Percentiles rank a stretch among this genome's conserved stretches.
phyloP scores from a whole-genome alignment of 2,888 invertebrate genomes.

The Temnothorax unifasciatus region DNA sequence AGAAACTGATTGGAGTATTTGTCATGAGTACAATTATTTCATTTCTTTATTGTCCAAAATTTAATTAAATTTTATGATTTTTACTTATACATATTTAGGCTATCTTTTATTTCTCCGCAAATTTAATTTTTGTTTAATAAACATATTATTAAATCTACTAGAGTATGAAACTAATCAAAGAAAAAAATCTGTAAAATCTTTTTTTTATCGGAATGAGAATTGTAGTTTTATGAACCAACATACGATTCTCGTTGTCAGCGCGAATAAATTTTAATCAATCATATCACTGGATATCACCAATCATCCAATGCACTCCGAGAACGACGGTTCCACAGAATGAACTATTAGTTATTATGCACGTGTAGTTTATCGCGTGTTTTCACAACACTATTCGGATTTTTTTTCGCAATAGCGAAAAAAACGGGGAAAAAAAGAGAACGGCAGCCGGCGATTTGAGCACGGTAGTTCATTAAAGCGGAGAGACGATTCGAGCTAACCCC shows the following conservation, averaged over 20 bases:
- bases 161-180: not conserved
- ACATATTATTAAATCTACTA: not conserved
- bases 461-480: conserved; percentile 77
- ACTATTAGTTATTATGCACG: not conserved
- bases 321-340: not conserved
- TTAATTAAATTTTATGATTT: not conserved
- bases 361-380: conserved; percentile 21
- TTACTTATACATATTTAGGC: not conserved
- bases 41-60: not conserved
- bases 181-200: not conserved
- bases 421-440: conserved; percentile 13
- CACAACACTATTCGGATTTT: conserved; percentile 25
- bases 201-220: not conserved
- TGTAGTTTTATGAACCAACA: not conserved
- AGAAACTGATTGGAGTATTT: not conserved
- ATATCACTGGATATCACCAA: conserved; percentile 17
- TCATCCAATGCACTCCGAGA: not conserved
- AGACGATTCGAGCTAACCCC: conserved; percentile 76
- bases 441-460: conserved; percentile 53
- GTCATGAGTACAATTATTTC: not conserved
- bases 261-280: conserved; percentile 14
- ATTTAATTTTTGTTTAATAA: not conserved
- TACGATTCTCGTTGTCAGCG: not conserved
- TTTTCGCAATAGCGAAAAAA: conserved; percentile 17
- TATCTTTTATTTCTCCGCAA: not conserved